Evolutionary conservation across 1,140 invertebrate genomes (phyloP).

Genomic region (Cyrtorhinus lividipennis): DNA sequence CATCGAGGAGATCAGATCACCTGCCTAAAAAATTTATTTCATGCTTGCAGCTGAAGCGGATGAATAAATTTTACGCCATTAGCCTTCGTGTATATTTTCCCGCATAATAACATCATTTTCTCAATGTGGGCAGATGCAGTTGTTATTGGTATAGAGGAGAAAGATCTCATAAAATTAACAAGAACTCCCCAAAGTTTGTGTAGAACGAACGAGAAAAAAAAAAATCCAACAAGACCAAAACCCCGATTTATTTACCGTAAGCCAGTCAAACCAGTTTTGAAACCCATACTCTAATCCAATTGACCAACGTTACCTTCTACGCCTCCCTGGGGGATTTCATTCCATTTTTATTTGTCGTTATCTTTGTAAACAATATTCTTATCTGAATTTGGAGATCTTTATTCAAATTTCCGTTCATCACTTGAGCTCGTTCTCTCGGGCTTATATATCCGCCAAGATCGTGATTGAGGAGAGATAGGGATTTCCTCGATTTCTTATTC

Average conservation of each 20-base stretch:
- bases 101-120: neutral
- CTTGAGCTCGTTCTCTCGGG: neutral
- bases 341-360: neutral
- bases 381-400: neutral
- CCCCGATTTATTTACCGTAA: neutral
- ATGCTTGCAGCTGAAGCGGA: too few relatives aligned
- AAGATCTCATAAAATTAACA: neutral
- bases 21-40: too few relatives aligned
- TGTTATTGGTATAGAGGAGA: neutral
- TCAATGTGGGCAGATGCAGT: neutral
- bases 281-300: neutral
- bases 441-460: too few relatives aligned
- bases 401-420: neutral
- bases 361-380: neutral
- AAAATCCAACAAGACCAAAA: neutral
- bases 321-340: neutral
- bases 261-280: neutral
- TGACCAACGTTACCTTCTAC: neutral
- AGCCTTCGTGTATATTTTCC: too few relatives aligned
- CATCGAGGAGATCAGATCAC: too few relatives aligned
- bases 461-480: too few relatives aligned
- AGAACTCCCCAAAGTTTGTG: neutral
- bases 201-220: neutral
- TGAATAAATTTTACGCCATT: too few relatives aligned
- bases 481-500: too few relatives aligned